phyloP scores from a whole-genome alignment of 92 coral and sea anemone species.

The Hydrozoanthus gracilis region DNA sequence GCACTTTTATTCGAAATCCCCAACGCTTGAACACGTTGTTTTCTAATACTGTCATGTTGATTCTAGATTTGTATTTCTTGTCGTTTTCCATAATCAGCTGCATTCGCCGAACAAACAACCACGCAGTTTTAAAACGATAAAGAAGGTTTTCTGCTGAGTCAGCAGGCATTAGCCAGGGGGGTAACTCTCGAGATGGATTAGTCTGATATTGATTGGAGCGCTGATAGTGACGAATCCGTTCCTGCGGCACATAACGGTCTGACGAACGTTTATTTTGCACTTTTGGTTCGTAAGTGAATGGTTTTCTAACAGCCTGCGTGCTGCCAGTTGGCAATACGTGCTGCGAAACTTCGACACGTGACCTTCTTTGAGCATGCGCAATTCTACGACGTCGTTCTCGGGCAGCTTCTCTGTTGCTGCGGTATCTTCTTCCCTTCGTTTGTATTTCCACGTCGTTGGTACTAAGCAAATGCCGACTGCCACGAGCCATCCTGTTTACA shows the following conservation, averaged over 20 bases:
- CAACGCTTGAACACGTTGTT: slow-evolving; percentile 62
- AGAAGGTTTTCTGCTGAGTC: slow-evolving; percentile 32
- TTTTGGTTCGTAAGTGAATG: background rate
- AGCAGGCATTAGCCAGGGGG: slow-evolving; percentile 37
- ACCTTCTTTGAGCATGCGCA: slow-evolving; percentile 25
- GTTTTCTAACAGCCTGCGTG: background rate
- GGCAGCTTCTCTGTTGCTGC: background rate
- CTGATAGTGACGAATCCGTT: background rate
- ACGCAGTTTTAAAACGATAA: slow-evolving; percentile 64
- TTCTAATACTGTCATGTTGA: slow-evolving; percentile 52
- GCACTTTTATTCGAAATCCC: slow-evolving; percentile 65
- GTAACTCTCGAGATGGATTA: background rate
- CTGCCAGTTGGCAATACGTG: background rate
- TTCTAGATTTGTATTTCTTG: slow-evolving; percentile 43
- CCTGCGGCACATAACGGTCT: background rate
- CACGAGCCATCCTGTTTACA: background rate
- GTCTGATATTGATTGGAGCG: background rate
- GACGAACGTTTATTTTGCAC: background rate
- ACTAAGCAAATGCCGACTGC: slow-evolving; percentile 18
- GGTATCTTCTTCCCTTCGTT: background rate
- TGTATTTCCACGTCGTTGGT: background rate
- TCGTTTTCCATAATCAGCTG: slow-evolving; percentile 55
- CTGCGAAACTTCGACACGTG: background rate
- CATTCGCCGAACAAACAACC: slow-evolving; percentile 74
- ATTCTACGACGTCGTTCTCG: slow-evolving; percentile 35